Conservation (phyloP, 23 tunicate genomes). For the Diplosoma virens region DNA sequence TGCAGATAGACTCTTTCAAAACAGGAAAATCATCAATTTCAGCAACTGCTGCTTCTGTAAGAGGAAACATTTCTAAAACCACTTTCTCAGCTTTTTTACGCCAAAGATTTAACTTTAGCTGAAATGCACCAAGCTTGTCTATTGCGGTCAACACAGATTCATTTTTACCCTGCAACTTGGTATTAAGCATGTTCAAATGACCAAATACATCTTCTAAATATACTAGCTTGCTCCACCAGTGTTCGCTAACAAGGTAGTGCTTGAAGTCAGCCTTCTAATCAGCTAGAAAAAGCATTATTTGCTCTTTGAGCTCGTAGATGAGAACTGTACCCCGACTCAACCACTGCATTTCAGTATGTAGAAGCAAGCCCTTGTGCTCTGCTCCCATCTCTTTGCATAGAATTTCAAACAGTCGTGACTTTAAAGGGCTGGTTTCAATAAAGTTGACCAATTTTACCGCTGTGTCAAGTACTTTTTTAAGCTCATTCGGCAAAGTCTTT, state of each 20-base stretch:
- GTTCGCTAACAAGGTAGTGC: background rate
- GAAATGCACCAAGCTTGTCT: slow-evolving; percentile 6
- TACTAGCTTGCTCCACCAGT: slow-evolving; percentile 18
- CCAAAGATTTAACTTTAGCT: slow-evolving; percentile 17
- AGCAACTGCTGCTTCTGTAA: slow-evolving; percentile 23
- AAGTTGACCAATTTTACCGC: slow-evolving; percentile 14
- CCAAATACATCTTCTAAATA: slow-evolving; percentile 1
- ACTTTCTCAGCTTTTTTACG: background rate
- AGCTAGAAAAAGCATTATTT: background rate
- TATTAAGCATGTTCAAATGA: slow-evolving; percentile 17
- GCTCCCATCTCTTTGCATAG: slow-evolving; percentile 33
- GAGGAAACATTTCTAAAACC: slow-evolving; percentile 12
- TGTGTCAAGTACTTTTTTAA: background rate
- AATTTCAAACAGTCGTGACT: slow-evolving; percentile 1
- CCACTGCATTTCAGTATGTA: background rate
- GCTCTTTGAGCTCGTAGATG: slow-evolving; percentile 1
- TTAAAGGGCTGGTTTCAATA: slow-evolving; percentile 10
- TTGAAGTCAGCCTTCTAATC: background rate
- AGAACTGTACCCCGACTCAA: slow-evolving; percentile 4
- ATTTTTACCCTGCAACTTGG: slow-evolving; percentile 22
- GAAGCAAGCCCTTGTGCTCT: background rate
- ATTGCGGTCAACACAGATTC: background rate
- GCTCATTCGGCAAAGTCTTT: slow-evolving; percentile 20
- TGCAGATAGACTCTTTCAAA: slow-evolving; percentile 9
- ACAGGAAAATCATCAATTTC: background rate